Evolutionary conservation across 1,140 invertebrate species (phyloP).

Genomic region (Tyrophagus putrescentiae): DNA sequence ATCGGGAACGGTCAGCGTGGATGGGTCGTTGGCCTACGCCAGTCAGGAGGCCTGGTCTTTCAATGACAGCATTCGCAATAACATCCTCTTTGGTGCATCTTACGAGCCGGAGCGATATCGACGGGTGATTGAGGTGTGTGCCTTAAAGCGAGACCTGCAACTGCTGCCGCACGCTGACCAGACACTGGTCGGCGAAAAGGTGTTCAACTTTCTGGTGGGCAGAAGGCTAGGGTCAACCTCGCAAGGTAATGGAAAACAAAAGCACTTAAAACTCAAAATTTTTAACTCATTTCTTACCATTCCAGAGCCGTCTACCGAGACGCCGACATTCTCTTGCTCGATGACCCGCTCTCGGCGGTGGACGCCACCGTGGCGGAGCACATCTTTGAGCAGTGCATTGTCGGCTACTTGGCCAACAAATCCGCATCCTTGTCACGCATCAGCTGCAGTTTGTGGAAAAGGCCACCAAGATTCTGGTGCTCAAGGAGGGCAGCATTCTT

Average conservation of each 20-base stretch:
- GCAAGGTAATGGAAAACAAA: conserved; percentile 46
- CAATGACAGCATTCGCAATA: conserved; percentile 24
- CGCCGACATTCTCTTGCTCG: conserved; percentile 34
- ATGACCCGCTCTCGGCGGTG: conserved; percentile 34
- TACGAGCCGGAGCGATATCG: conserved; percentile 23
- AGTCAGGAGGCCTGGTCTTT: too few relatives aligned
- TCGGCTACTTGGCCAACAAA: conserved; percentile 16
- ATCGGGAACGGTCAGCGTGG: conserved; percentile 44
- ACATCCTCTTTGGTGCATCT: conserved; percentile 26
- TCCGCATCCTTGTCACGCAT: conserved; percentile 34
- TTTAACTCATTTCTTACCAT: conserved; percentile 31
- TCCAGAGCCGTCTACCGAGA: conserved; percentile 32
- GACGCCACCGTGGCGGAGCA: conserved; percentile 34
- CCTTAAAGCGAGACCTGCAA: conserved; percentile 34
- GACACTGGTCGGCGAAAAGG: conserved; percentile 36
- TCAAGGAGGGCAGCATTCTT: conserved; percentile 42
- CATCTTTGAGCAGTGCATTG: conserved; percentile 37
- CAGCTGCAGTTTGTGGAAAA: conserved; percentile 44
- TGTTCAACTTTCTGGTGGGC: conserved; percentile 90
- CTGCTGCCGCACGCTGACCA: conserved; percentile 38
- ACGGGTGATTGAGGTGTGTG: conserved; percentile 34
- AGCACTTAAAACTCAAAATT: too few relatives aligned
- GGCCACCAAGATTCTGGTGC: conserved; percentile 55
- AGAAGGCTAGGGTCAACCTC: conserved; percentile 80
- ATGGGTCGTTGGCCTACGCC: too few relatives aligned